phyloP scores from a whole-genome alignment of 2,797 vertebrate species.

The Petrocephalus sullivani region DNA sequence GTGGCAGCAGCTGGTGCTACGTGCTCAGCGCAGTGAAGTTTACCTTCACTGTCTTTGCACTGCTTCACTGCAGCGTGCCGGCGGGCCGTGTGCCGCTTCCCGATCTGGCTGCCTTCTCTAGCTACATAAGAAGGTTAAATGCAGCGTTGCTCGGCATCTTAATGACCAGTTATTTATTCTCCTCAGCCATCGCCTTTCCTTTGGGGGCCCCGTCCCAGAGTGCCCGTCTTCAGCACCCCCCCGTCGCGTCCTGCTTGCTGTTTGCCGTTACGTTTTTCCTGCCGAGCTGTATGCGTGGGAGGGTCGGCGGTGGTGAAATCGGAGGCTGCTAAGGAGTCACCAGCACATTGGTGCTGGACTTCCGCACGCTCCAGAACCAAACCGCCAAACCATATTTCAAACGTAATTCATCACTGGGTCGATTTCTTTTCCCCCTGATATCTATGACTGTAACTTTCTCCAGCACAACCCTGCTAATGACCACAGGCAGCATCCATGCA shows the following conservation, averaged over 20 bases:
- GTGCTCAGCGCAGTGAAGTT: neutral
- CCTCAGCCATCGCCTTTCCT: neutral
- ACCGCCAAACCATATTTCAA: constrained; percentile 36
- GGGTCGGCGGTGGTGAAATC: constrained; percentile 52
- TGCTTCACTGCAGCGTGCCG: constrained; percentile 21
- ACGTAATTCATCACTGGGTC: constrained; percentile 36
- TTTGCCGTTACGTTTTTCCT: constrained; percentile 21
- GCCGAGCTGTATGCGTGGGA: constrained; percentile 45
- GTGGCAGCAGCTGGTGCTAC: neutral
- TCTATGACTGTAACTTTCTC: constrained; percentile 13
- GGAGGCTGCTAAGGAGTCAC: constrained; percentile 61
- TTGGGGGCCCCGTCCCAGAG: neutral
- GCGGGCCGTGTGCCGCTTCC: neutral
- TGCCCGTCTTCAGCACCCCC: neutral
- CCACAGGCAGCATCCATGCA: constrained; percentile 38
- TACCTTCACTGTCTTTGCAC: constrained; percentile 5
- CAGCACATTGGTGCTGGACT: constrained; percentile 46
- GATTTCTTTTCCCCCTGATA: constrained; percentile 26
- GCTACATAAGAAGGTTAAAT: neutral
- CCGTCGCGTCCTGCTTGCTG: constrained; percentile 15
- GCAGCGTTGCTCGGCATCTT: neutral
- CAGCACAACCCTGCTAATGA: constrained; percentile 28
- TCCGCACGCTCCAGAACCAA: constrained; percentile 49
- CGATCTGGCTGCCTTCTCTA: neutral
- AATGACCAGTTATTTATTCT: neutral